A percentile compares a stretch with the other conserved stretches of the same genome.
phyloP scores from a whole-genome alignment of 2,113 vertebrate genomes.

The Macroglossus sobrinus region DNA sequence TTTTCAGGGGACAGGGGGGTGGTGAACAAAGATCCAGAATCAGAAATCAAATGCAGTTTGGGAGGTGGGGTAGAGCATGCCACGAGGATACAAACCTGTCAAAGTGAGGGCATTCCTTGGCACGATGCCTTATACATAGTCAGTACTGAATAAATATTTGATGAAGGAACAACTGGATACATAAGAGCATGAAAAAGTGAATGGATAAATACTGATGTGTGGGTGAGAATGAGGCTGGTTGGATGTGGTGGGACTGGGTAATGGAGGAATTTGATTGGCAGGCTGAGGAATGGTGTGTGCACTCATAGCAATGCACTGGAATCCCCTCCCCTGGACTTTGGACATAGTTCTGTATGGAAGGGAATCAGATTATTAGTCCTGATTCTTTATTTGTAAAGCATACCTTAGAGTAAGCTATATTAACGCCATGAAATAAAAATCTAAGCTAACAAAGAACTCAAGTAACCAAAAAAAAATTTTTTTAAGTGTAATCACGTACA shows the following conservation, averaged over 20 bases:
- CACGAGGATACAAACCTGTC: background rate
- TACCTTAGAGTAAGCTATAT: background rate
- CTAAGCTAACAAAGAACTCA: background rate
- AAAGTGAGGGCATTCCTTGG: background rate
- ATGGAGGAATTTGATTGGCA: background rate
- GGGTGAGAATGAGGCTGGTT: background rate
- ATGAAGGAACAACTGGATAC: background rate
- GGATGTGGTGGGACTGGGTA: background rate
- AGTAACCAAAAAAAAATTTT: background rate
- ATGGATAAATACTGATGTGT: no score
- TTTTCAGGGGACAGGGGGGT: background rate
- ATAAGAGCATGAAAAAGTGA: background rate
- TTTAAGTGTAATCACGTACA: background rate
- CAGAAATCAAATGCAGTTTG: background rate
- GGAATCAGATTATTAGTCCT: background rate
- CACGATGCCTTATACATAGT: background rate
- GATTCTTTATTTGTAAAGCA: conserved; percentile 17
- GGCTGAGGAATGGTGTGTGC: background rate
- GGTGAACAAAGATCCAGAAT: background rate
- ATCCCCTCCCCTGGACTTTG: background rate
- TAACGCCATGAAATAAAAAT: background rate
- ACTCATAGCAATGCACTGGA: background rate
- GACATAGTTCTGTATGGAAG: background rate
- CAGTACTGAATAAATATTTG: background rate
- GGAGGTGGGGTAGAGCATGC: background rate